Evolutionary conservation across 2,113 vertebrate species (phyloP).

Genomic region (Pao palembangensis): DNA sequence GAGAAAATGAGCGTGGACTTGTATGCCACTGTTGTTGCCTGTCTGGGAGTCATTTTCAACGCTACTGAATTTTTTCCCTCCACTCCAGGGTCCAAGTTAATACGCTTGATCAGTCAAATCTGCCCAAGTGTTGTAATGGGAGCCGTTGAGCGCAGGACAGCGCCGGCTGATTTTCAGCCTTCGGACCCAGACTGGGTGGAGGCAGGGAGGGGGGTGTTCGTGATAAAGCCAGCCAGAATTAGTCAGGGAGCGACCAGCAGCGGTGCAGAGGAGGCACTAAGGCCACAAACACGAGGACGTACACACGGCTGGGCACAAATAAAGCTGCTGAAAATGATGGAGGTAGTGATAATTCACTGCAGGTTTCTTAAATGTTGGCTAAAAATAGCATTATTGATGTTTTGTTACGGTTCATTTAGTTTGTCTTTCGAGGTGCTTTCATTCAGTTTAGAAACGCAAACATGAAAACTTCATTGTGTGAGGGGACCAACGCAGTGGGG

Average conservation of each 20-base stretch:
- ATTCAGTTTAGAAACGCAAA: no score
- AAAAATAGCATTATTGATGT: no score
- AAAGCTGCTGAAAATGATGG: background rate
- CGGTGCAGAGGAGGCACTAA: conserved; percentile 1
- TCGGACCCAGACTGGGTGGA: background rate
- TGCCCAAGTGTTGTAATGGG: conserved; percentile 46
- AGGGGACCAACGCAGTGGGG: no score
- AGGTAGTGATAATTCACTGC: background rate
- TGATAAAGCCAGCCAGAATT: conserved; percentile 33
- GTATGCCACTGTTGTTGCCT: conserved; percentile 3
- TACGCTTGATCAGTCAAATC: conserved; percentile 43
- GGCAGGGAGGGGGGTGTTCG: conserved; percentile 12
- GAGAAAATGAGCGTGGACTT: background rate
- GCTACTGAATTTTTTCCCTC: background rate
- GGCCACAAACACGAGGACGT: background rate
- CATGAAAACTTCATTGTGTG: no score
- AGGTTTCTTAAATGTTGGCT: background rate
- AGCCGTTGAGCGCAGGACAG: conserved; percentile 52
- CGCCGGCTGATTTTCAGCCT: conserved; percentile 30
- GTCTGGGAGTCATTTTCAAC: conserved; percentile 12
- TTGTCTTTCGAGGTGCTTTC: no score
- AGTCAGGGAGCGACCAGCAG: conserved; percentile 14
- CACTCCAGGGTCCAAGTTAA: conserved; percentile 27
- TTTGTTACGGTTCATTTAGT: no score
- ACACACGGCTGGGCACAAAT: background rate